These are phyloP conservation scores for Drosophila virilis DNA, from an alignment of 1,140 invertebrate genomes.

Conservation along the genomic window DNA sequence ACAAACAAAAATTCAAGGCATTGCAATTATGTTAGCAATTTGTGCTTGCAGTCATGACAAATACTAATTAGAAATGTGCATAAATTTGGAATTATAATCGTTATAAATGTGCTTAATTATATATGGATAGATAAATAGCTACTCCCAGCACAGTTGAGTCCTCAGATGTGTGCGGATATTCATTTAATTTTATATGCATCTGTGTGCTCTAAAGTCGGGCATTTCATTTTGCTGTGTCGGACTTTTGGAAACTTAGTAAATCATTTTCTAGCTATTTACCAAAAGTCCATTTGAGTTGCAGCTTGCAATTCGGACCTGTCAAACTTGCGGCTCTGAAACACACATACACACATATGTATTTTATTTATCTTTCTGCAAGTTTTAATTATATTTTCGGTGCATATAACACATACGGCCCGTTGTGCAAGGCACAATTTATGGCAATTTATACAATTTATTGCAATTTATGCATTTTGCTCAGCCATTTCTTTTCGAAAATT, in stretches of 20 bases:
- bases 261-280: background rate
- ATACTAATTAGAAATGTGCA: too few species aligned
- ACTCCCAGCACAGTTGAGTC: background rate
- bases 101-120: too few species aligned
- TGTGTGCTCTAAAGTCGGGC: background rate
- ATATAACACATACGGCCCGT: conserved; percentile 42
- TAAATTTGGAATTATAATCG: too few species aligned
- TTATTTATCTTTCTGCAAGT: conserved; percentile 40
- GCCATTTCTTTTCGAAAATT: conserved; percentile 41
- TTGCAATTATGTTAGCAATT: too few species aligned
- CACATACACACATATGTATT: background rate
- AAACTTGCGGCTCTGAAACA: conserved; percentile 15
- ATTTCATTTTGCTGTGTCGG: background rate
- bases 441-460: conserved; percentile 54
- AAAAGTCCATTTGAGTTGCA: conserved; percentile 17
- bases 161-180: background rate
- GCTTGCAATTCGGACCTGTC: conserved; percentile 11
- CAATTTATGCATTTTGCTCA: conserved; percentile 42
- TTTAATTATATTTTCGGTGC: conserved; percentile 63
- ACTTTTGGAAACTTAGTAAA: conserved; percentile 20
- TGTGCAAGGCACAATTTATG: conserved; percentile 46
- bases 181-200: background rate
- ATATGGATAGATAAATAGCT: background rate
- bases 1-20: too few species aligned
- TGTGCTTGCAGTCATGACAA: too few species aligned